Conservation (phyloP, 2,888 invertebrate genomes). For the Steromphala cineraria region DNA sequence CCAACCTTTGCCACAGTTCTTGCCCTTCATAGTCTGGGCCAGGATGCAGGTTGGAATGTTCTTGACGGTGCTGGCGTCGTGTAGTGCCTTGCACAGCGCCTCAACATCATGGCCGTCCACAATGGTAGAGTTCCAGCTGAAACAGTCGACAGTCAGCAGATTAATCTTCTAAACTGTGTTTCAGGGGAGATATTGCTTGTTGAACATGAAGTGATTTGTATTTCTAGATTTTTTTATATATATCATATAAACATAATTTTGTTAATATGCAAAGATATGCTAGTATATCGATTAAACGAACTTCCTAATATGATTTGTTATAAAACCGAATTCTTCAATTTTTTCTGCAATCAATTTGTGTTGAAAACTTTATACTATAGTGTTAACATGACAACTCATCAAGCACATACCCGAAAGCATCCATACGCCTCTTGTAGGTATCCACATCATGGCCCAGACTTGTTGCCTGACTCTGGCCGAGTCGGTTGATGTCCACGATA, state of each 20-base stretch:
- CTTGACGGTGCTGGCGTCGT: conserved; percentile 82
- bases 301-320: too few species aligned
- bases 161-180: too few species aligned
- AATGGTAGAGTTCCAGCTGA: conserved; percentile 77
- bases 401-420: conserved; percentile 85
- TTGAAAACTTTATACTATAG: too few species aligned
- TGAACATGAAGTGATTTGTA: too few species aligned
- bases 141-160: background rate
- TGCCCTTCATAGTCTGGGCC: conserved; percentile 97
- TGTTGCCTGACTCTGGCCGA: conserved; percentile 98
- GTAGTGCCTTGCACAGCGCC: conserved; percentile 89
- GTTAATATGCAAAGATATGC: too few species aligned
- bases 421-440: conserved; percentile 82
- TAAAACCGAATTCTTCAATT: too few species aligned
- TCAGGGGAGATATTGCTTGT: too few species aligned
- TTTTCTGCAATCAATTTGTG: too few species aligned
- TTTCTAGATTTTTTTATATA: too few species aligned
- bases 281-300: too few species aligned
- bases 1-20: conserved; percentile 76
- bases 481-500: conserved; percentile 96
- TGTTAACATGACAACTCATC: too few species aligned
- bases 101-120: conserved; percentile 98
- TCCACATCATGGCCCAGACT: conserved; percentile 93
- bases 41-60: conserved; percentile 94
- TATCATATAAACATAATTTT: too few species aligned